A percentile compares a stretch with the other conserved stretches of the same genome.
Evolutionary conservation across 2,113 vertebrate genomes (phyloP).

Genomic region (Myiozetetes cayanensis): DNA sequence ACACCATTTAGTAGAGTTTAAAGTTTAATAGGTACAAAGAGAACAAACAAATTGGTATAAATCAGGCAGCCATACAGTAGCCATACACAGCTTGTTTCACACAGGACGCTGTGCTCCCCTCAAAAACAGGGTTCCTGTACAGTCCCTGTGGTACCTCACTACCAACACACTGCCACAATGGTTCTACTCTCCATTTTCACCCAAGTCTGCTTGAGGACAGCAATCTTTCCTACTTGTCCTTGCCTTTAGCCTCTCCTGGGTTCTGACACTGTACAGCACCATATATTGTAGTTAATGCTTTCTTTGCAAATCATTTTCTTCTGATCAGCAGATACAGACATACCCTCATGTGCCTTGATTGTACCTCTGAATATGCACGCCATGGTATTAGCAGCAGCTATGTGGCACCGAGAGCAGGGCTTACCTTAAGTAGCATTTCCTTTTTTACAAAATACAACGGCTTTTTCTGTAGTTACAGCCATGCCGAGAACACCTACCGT

Average conservation of each 20-base stretch:
- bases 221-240: background rate
- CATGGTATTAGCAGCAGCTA: background rate
- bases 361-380: accelerated
- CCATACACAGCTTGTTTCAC: accelerated
- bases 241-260: background rate
- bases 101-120: background rate
- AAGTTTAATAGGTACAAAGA: background rate
- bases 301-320: background rate
- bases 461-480: background rate
- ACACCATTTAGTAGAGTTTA: background rate
- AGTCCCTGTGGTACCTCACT: background rate
- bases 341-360: background rate
- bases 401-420: background rate
- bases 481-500: background rate
- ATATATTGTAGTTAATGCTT: accelerated
- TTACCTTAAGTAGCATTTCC: background rate
- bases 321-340: background rate
- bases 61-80: background rate
- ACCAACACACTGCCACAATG: accelerated
- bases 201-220: background rate
- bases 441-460: background rate
- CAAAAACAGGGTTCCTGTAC: background rate
- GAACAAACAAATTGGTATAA: background rate
- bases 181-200: background rate
- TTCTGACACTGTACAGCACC: background rate